Conservation (phyloP, 2,888 invertebrate genomes). For the Anoplius nigerrimus region DNA sequence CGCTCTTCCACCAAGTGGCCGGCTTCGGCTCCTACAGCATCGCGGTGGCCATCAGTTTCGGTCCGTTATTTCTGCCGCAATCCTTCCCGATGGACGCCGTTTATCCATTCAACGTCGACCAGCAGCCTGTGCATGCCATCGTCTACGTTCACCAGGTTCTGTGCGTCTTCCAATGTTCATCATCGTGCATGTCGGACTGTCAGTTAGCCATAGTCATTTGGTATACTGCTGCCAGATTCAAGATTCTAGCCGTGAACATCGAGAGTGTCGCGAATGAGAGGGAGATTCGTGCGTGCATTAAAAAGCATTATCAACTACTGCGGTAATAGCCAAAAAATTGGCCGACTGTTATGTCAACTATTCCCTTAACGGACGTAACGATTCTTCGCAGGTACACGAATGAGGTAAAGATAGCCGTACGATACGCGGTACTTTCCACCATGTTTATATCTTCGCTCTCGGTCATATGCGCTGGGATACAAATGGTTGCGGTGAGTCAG, state of each 20-base stretch:
- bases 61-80: slow-evolving; percentile 56
- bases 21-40: slow-evolving; percentile 32
- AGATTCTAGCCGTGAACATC: slow-evolving; percentile 53
- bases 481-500: neutral
- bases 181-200: slow-evolving; percentile 58
- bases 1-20: slow-evolving; percentile 48
- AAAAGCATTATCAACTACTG: slow-evolving; percentile 54
- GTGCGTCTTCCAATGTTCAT: slow-evolving; percentile 54
- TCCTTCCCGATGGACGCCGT: slow-evolving; percentile 59
- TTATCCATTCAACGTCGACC: slow-evolving; percentile 63
- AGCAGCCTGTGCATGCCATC: slow-evolving; percentile 28
- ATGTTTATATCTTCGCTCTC: slow-evolving; percentile 28
- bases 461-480: slow-evolving; percentile 32
- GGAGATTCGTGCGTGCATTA: slow-evolving; percentile 53
- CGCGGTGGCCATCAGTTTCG: slow-evolving; percentile 51
- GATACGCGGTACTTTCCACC: slow-evolving; percentile 26
- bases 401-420: slow-evolving; percentile 34
- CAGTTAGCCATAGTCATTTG: slow-evolving; percentile 61
- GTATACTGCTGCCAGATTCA: slow-evolving; percentile 56
- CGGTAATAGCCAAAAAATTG: slow-evolving; percentile 37
- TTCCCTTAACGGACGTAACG: neutral
- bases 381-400: slow-evolving; percentile 25
- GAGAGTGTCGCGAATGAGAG: slow-evolving; percentile 11
- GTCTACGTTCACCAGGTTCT: slow-evolving; percentile 57
- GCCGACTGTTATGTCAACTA: no score